Evolutionary conservation across 2,888 invertebrate species (phyloP).

Genomic region (Spicauda simplicius): DNA sequence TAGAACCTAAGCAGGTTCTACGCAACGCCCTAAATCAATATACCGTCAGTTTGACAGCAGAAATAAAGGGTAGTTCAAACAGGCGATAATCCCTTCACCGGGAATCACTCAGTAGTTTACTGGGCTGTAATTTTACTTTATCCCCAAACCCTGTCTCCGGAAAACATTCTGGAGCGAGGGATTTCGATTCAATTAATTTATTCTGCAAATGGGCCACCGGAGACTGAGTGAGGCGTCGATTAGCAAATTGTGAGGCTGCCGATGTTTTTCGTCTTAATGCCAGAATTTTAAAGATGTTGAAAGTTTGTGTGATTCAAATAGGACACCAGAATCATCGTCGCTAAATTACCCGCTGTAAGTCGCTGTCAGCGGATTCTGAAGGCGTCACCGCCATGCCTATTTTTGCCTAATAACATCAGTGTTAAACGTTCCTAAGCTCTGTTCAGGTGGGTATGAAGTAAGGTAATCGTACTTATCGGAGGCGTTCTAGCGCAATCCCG

Average conservation of each 20-base stretch:
- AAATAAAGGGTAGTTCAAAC: conserved; percentile 14
- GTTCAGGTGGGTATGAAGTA: no score
- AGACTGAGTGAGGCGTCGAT: conserved; percentile 19
- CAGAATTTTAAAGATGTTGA: no score
- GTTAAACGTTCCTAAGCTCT: no score
- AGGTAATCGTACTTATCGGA: no score
- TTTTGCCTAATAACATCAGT: no score
- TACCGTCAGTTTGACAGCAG: conserved; percentile 6
- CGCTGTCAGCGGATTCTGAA: no score
- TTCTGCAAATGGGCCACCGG: conserved; percentile 17
- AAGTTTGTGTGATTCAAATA: no score
- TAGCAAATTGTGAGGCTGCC: conserved; percentile 27
- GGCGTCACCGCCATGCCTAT: no score
- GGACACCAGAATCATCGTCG: no score
- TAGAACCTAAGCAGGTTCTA: background rate
- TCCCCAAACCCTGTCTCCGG: background rate
- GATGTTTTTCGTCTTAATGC: background rate
- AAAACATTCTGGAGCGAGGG: conserved; percentile 5
- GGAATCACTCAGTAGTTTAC: conserved; percentile 4
- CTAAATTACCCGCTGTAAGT: no score
- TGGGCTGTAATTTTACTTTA: background rate
- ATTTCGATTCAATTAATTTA: conserved; percentile 28
- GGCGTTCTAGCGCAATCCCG: no score
- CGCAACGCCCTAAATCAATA: conserved; percentile 6
- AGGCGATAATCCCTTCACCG: conserved; percentile 7